Evolutionary conservation across 2,888 invertebrate species (phyloP).

Genomic region (Tyria jacobaeae): DNA sequence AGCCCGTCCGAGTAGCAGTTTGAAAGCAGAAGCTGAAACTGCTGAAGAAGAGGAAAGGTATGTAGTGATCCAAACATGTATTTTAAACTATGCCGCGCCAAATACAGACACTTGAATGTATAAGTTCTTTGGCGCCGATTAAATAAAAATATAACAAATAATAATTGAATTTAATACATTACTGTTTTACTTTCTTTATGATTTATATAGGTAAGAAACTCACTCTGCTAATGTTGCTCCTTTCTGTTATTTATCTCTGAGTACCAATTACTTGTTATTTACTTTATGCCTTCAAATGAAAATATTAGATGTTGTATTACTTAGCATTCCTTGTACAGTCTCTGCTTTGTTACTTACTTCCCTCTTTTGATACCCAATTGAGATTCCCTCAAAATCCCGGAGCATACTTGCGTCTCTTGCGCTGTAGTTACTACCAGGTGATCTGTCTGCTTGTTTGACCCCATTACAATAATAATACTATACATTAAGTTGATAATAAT

Average conservation of each 20-base stretch:
- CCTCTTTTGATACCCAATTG: too few species aligned
- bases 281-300: not conserved
- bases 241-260: not conserved
- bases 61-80: slow-evolving; percentile 23
- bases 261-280: too few species aligned
- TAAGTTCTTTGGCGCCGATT: not conserved
- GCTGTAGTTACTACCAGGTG: too few species aligned
- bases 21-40: slow-evolving; percentile 57
- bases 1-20: slow-evolving; percentile 66
- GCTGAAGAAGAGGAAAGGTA: slow-evolving; percentile 74
- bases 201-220: not conserved
- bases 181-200: too few species aligned
- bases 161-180: too few species aligned
- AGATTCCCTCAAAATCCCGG: too few species aligned
- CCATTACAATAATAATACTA: too few species aligned
- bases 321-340: not conserved
- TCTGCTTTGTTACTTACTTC: too few species aligned
- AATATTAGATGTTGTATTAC: not conserved
- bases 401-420: too few species aligned
- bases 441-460: too few species aligned
- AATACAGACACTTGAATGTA: not conserved
- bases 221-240: not conserved
- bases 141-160: too few species aligned
- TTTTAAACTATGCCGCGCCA: not conserved
- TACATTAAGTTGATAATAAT: too few species aligned